Conservation (phyloP, 2,888 invertebrate species). For the Punctoribates punctum region DNA sequence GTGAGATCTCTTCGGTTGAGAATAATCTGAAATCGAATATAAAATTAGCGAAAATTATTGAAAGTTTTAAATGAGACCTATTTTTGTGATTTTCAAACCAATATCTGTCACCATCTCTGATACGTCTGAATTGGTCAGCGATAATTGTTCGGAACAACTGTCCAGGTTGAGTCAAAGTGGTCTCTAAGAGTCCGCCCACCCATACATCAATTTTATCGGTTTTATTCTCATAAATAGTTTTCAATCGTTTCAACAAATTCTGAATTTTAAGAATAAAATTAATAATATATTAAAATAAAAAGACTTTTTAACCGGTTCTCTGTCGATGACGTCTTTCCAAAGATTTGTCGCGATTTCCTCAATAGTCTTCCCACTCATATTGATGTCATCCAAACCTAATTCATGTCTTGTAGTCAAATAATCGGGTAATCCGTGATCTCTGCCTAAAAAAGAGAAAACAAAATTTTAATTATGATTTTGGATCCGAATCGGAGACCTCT, state of each 20-base stretch:
- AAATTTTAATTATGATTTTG: too few species aligned
- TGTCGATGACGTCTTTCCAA: neutral
- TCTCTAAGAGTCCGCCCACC: slow-evolving; percentile 61
- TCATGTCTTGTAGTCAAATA: slow-evolving; percentile 60
- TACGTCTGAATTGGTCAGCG: slow-evolving; percentile 59
- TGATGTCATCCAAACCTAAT: slow-evolving; percentile 53
- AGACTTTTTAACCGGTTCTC: neutral
- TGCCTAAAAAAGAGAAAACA: slow-evolving; percentile 40
- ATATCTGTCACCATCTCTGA: slow-evolving; percentile 61
- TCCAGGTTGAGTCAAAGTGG: slow-evolving; percentile 56
- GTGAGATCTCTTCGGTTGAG: slow-evolving; percentile 54
- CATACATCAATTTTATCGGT: slow-evolving; percentile 58
- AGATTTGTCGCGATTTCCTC: slow-evolving; percentile 3
- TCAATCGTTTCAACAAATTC: neutral
- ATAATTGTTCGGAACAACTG: slow-evolving; percentile 59
- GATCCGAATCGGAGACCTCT: too few species aligned
- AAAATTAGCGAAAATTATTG: slow-evolving; percentile 45
- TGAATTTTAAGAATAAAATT: neutral
- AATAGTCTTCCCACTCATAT: neutral
- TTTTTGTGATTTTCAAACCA: slow-evolving; percentile 59
- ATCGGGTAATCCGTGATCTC: slow-evolving; percentile 62
- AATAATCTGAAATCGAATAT: slow-evolving; percentile 54
- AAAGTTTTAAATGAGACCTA: slow-evolving; percentile 44
- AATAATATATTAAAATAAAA: neutral
- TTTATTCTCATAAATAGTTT: neutral